phyloP scores from a whole-genome alignment of 2,113 vertebrate species.

The Lontra canadensis region DNA sequence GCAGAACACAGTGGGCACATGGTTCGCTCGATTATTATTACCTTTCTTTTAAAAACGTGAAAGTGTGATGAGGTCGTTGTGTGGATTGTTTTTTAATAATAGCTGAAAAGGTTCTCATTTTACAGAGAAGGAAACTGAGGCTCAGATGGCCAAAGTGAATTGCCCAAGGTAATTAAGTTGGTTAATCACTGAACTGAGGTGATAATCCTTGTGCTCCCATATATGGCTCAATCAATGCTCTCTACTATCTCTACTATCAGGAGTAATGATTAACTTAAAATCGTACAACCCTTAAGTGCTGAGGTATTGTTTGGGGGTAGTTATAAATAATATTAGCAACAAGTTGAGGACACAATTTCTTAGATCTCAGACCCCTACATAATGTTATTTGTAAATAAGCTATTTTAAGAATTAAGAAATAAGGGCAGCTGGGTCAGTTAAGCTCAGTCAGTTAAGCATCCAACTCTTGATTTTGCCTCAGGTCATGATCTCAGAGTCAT shows the following conservation, averaged over 20 bases:
- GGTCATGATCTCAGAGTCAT: background rate
- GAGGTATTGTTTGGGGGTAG: background rate
- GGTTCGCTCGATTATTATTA: background rate
- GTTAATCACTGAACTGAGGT: background rate
- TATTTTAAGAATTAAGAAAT: constrained; percentile 49
- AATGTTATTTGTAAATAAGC: constrained; percentile 35
- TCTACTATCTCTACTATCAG: background rate
- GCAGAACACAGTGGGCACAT: background rate
- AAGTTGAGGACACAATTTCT: constrained; percentile 12
- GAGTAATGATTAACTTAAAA: background rate
- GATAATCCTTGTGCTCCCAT: background rate
- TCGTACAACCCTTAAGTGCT: background rate
- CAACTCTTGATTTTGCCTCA: background rate
- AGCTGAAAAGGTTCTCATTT: background rate
- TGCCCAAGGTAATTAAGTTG: background rate
- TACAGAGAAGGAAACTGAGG: background rate
- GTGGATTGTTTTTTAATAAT: background rate
- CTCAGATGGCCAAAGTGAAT: background rate
- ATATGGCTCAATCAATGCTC: background rate
- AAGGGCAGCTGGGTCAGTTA: background rate
- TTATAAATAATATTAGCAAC: constrained; percentile 41
- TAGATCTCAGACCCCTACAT: constrained; percentile 43
- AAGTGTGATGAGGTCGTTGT: background rate
- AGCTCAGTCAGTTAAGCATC: background rate
- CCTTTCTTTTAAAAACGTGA: background rate